Percentiles rank a stretch among this genome's conserved stretches.
These are phyloP conservation scores for Apamea crenata DNA, from an alignment of 2,888 invertebrate genomes.

Conservation along the genomic window DNA sequence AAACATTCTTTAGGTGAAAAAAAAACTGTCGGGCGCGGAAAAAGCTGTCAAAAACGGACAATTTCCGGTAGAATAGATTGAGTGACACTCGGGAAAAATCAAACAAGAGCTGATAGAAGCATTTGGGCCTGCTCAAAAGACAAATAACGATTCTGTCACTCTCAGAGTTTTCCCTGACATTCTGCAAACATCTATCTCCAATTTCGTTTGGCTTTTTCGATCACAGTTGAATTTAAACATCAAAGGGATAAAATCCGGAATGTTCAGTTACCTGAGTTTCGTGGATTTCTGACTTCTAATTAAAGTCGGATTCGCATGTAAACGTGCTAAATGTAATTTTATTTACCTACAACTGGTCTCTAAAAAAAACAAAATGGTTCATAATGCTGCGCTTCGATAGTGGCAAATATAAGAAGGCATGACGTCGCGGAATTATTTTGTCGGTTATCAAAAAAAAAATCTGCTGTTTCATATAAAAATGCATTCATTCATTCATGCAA, in stretches of 20 bases:
- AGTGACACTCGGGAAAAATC: neutral
- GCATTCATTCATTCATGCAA: too few species aligned
- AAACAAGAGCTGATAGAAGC: neutral
- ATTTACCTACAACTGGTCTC: neutral
- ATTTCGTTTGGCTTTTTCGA: slow-evolving; percentile 11
- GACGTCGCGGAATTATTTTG: neutral
- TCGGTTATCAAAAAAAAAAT: too few species aligned
- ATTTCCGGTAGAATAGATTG: neutral
- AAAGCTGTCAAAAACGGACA: neutral
- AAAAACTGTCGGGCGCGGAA: neutral
- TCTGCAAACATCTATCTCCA: neutral
- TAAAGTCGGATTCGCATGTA: neutral
- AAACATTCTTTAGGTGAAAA: neutral
- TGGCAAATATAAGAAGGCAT: too few species aligned
- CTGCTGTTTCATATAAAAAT: neutral
- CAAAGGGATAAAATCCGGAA: neutral
- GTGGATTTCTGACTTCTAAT: neutral
- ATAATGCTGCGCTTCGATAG: neutral
- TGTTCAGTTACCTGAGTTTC: neutral
- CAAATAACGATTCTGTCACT: neutral
- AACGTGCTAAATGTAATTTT: neutral
- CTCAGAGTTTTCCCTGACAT: neutral
- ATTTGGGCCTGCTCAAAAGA: neutral
- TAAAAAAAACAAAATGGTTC: neutral
- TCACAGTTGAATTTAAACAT: neutral